Base-by-base conservation (phyloP, 2,113 vertebrate species). In the Siphamia tubifer region DNA sequence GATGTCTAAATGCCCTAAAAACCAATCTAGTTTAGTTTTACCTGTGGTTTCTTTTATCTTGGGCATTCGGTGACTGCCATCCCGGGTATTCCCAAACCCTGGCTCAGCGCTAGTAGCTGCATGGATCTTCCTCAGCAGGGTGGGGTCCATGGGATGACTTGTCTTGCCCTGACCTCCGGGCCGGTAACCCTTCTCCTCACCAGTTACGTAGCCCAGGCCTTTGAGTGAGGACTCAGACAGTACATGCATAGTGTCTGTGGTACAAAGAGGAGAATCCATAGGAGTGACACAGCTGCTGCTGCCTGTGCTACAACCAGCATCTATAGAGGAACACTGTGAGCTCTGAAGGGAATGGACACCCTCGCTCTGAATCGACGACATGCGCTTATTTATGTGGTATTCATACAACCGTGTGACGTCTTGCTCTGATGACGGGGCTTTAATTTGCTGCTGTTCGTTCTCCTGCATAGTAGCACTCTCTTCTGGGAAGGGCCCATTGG, bases 41-140 rank as follows among this genome's bases (percentile, higher is more conserved):
- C 98, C 98, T 98, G 98, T 99, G 90, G 98, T 99, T 96, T 99
- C 98, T 90, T 97, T 98, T 77, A 99, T 98, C 92, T 98, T 99
- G 87, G 96, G 92, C 80, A 96, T 92, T 72, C 96, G 93, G 86
- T 98, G 96, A 80, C 94, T 92, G 74, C 94, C 93, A 4, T 98
- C 96, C 77, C 95, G 91, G 83, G 94, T 89, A 31, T 92, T 93
- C 70, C 93, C 92, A 0, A 95, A 94, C 16, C 94, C 68, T 4
- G 95, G 92, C 42, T 99, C 98, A 5, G 95, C 89, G 53, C 94
- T 95, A 69, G 95, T 88, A 49, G 94, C 80, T 74, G 95, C 91
- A 55, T 98, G 95, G 90, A 92, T 92, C 92, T 95, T 94, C 81
- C 95, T 92, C 28, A 95, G 93, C 84, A 94, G 92, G 43, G 93